Evolutionary conservation across 2,888 invertebrate genomes (phyloP), one percentile per base, ranked within the genome.

Genomic region (Zootermopsis nevadensis): DNA sequence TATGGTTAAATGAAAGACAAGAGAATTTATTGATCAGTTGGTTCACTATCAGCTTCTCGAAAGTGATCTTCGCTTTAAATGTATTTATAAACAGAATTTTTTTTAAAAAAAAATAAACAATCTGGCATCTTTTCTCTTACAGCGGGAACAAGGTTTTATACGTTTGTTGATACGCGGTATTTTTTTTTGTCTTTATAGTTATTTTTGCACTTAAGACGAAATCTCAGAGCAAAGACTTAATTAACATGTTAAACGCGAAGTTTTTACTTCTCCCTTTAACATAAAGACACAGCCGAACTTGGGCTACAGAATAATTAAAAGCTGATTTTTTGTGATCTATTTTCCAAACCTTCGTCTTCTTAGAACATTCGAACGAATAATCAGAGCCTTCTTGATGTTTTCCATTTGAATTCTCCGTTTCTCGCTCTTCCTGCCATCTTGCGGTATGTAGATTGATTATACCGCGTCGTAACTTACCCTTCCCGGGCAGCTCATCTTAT

Each of bases 261-360:
- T 38, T 10, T 31, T 60, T 7, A 12, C 33, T 33, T 74, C 74
- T 74, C 4, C 74, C 33, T n/a, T n/a, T n/a, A 24, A 33, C 35
- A 24, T 74, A 69, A 69, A 33, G 22, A 69, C 22, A 19, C 33
- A 42, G 33, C 27, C 27, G 60, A n/a, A 4, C 60, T 60, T 27
- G 60, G 27, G n/a, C 74, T 74, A 74, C 81, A 81, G 72, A 53
- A 72, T 81, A 81, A 81, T 81, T 81, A 81, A 69, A n/a, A 81
- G 67, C 31, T 69, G 42, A 69, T 69, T 60, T 72, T 81, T 81
- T 81, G 38, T 72, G 66, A 81, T 69, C 72, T 48, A 7, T 69
- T n/a, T 74, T 35, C 74, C 74, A 38, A n/a, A n/a, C 38, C 35
- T 2, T 24, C 38, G 33, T 74, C 38, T 42, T 38, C 38, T 74